phyloP scores from a whole-genome alignment of 2,113 vertebrate species.

The Notechis scutatus region DNA sequence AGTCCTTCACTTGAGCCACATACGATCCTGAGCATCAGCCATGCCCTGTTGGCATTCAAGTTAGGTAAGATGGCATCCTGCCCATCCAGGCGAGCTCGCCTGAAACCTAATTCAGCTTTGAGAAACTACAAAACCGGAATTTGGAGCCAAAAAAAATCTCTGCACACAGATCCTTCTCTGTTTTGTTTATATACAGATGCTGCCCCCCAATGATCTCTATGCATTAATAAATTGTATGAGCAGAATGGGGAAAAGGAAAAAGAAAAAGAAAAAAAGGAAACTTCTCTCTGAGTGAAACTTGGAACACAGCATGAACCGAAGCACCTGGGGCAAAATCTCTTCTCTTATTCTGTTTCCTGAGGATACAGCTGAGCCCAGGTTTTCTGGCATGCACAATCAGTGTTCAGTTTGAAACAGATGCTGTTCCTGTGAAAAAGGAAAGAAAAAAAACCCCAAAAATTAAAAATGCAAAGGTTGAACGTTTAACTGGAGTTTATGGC shows the following conservation, averaged over 20 bases:
- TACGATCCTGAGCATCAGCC: neutral
- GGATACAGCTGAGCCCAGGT: conserved; percentile 62
- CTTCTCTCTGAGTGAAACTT: neutral
- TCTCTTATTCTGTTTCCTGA: conserved; percentile 63
- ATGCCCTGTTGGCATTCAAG: neutral
- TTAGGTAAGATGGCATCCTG: neutral
- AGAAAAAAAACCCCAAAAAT: conserved; percentile 11
- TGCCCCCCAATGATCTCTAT: neutral
- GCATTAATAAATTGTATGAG: conserved; percentile 13
- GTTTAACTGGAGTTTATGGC: conserved; percentile 49
- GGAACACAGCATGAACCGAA: conserved; percentile 46
- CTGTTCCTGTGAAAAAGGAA: conserved; percentile 52
- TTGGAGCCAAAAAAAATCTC: fast-evolving
- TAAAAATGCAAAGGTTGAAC: conserved; percentile 51
- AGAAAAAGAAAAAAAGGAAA: neutral
- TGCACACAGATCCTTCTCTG: fast-evolving
- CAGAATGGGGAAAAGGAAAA: neutral
- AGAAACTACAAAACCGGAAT: neutral
- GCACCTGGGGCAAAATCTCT: conserved; percentile 65
- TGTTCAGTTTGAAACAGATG: conserved; percentile 63
- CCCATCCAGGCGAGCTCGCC: neutral
- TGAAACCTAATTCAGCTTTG: neutral
- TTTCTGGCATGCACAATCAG: conserved; percentile 60
- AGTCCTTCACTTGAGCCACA: neutral
- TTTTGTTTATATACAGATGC: neutral